Percentiles rank a stretch among this genome's conserved stretches.
phyloP scores from a whole-genome alignment of 2,797 vertebrate species.

The Tachyglossus aculeatus region DNA sequence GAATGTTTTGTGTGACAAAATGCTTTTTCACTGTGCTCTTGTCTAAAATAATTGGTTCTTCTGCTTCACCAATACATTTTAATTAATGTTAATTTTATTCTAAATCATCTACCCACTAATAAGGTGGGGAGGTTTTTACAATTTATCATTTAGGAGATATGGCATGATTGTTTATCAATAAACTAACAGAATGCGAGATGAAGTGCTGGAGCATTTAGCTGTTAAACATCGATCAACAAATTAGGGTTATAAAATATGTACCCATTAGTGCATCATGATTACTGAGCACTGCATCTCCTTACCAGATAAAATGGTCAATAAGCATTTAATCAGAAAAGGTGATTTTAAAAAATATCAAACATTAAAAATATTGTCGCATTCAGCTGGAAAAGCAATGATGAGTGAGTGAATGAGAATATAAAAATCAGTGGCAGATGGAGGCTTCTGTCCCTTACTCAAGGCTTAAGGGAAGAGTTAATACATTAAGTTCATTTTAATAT shows the following conservation, averaged over 20 bases:
- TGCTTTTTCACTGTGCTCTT: conserved; percentile 19
- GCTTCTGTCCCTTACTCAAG: no score
- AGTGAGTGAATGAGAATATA: no score
- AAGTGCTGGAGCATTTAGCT: conserved; percentile 26
- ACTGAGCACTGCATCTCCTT: conserved; percentile 32
- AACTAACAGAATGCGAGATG: conserved; percentile 31
- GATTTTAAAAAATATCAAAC: conserved; percentile 54
- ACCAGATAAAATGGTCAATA: conserved; percentile 48
- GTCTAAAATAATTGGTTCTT: conserved; percentile 38
- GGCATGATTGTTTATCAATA: conserved; percentile 46
- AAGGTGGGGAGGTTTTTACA: conserved; percentile 21
- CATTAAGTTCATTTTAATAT: no score
- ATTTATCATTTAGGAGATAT: conserved; percentile 31
- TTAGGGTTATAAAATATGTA: conserved; percentile 61
- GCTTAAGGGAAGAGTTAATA: no score
- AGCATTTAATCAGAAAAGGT: conserved; percentile 54
- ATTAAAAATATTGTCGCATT: conserved; percentile 25
- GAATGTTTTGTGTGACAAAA: conserved; percentile 20
- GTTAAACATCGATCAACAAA: conserved; percentile 59
- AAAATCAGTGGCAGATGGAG: no score
- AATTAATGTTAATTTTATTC: conserved; percentile 49
- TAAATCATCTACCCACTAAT: conserved; percentile 21
- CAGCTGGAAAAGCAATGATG: no score
- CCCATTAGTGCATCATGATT: conserved; percentile 25
- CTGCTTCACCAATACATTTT: conserved; percentile 38